phyloP scores from a whole-genome alignment of 2,797 vertebrate species.

The Galaxias olidus region DNA sequence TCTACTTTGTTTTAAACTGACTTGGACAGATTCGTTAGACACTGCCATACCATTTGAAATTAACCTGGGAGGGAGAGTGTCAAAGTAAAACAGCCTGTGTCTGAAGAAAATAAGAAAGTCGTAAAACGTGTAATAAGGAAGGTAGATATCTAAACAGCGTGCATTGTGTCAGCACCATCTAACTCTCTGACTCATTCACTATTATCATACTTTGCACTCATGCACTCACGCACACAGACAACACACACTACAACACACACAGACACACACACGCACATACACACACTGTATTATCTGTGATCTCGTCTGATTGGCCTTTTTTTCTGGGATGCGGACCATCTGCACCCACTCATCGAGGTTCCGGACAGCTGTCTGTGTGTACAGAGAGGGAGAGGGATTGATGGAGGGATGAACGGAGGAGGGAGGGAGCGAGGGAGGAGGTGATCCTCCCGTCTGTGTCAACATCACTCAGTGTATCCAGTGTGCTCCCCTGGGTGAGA shows the following conservation, averaged over 20 bases:
- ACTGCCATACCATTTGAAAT: no score
- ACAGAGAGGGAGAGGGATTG: slow-evolving; percentile 11
- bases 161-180: no score
- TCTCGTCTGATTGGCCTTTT: background rate
- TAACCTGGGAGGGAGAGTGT: no score
- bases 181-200: no score
- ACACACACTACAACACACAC: background rate
- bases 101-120: no score
- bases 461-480: slow-evolving; percentile 14
- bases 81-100: no score
- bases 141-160: no score
- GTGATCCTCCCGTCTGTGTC: slow-evolving; percentile 38
- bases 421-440: slow-evolving; percentile 50
- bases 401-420: slow-evolving; percentile 4
- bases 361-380: slow-evolving; percentile 47
- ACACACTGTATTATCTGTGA: background rate
- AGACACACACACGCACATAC: background rate
- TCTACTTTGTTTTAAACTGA: no score
- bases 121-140: no score
- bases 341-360: slow-evolving; percentile 24
- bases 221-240: no score
- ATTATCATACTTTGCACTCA: no score
- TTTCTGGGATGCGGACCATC: background rate
- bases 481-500: slow-evolving; percentile 18
- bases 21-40: no score